Base-by-base conservation (phyloP, 2,113 vertebrate genomes). In the Syngnathus scovelli region DNA sequence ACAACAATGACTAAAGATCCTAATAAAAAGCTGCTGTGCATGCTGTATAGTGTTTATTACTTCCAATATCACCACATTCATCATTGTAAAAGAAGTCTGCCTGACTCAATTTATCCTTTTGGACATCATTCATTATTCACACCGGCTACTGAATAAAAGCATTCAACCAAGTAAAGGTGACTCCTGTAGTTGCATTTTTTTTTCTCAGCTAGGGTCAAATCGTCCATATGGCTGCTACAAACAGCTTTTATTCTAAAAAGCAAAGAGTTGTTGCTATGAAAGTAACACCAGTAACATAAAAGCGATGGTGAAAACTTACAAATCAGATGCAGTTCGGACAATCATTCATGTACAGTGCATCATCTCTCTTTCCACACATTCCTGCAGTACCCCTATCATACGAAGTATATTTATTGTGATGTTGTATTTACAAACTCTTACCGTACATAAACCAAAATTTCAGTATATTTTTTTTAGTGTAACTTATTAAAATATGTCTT, bases 91-190 rank as follows among this genome's bases (percentile, higher is more conserved):
- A 69, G 56, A 38, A 18, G 18, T 33, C 51, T 21, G 41, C 43
- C 49, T 56, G 46, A 43, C 51, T 44, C 33, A 46, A 8, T 27
- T 19, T 39, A 21, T 56, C 59, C 44, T 15, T 67, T 48, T 64
- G 33, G 64, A 33, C 43, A 48, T 44, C 61, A 60, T 62, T 74
- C 43, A 80, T 77, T 60, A 72, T 60, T 61, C 48, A 67, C 54
- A 55, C 39, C 11, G 58, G 51, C 43, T 61, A 7, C 46, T 65
- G 64, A 62, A 61, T 68, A 38, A 67, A 67, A 70, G 41, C 41
- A 41, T 13, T 41, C 21, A 60, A 41, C 9, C 33, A 72, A 52
- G 59, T 64, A 33, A 44, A 51, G 58, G 39, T 44, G 51, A 41
- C 38, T 44, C 60, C 33, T 23, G 8, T 54, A 60, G 64, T 33